Conservation (phyloP, 1,140 invertebrate species). For the Anthonomus grandis region DNA sequence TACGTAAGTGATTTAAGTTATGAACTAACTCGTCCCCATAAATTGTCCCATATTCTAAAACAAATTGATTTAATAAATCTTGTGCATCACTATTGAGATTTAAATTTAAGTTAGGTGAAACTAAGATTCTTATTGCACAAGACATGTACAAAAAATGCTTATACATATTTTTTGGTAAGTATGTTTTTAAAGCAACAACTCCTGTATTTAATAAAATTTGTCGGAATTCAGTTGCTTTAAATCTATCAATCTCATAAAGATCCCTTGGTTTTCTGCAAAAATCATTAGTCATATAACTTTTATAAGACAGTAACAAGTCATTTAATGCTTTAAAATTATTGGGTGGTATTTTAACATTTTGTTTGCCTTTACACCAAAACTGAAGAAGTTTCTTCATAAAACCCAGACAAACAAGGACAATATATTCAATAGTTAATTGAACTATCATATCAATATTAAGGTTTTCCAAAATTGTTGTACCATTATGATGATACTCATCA, state of each 20-base stretch:
- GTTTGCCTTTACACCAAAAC: constrained; percentile 2
- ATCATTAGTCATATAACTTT: constrained; percentile 10
- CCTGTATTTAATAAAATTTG: constrained; percentile 14
- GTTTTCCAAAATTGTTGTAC: not conserved
- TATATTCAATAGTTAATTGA: constrained; percentile 8
- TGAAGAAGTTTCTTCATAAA: constrained; percentile 1
- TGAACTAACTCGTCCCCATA: not conserved
- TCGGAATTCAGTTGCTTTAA: constrained; percentile 14
- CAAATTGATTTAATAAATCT: not conserved
- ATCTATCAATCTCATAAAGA: constrained; percentile 4
- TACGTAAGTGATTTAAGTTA: no score
- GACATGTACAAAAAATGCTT: constrained; percentile 4
- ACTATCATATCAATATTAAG: constrained; percentile 2
- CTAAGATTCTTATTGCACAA: constrained; percentile 6
- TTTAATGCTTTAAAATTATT: not conserved
- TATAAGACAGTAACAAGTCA: not conserved
- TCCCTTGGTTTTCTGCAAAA: constrained; percentile 9
- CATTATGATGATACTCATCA: constrained; percentile 2
- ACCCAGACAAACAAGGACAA: no score
- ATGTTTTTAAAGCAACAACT: not conserved
- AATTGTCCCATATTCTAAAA: not conserved
- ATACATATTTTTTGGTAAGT: constrained; percentile 5
- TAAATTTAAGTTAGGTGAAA: constrained; percentile 3
- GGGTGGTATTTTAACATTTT: not conserved
- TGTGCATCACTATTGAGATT: not conserved